Percentiles rank a stretch among this genome's conserved stretches.
phyloP scores from a whole-genome alignment of 2,888 invertebrate species.

The Eilema sororculum region DNA sequence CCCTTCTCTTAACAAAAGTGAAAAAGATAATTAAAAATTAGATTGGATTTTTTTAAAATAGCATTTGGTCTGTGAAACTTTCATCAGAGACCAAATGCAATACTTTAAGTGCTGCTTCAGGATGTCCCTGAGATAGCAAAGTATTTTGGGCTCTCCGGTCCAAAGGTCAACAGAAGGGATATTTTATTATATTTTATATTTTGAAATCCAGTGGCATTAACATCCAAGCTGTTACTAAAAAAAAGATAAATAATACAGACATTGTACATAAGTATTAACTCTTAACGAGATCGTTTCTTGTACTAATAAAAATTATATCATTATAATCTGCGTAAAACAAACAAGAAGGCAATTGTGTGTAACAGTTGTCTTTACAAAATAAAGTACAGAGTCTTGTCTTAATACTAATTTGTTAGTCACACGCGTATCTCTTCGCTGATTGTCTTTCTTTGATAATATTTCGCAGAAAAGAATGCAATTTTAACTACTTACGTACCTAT shows the following conservation, averaged over 20 bases:
- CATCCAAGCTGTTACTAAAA: constrained; percentile 63
- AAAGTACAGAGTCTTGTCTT: neutral
- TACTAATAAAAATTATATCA: no score
- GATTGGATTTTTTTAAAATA: no score
- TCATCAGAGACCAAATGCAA: no score
- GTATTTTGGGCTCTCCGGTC: constrained; percentile 18
- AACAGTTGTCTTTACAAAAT: neutral
- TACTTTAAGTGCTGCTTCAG: constrained; percentile 83
- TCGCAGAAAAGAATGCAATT: no score
- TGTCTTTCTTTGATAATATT: no score
- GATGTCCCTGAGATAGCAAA: constrained; percentile 83
- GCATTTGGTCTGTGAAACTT: no score
- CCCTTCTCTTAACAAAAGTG: no score
- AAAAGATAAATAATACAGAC: neutral
- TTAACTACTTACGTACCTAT: no score
- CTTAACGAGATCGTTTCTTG: no score
- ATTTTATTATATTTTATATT: constrained; percentile 16
- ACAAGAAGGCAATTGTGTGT: neutral
- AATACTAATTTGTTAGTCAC: neutral
- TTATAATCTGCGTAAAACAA: neutral
- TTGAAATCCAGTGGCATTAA: constrained; percentile 83
- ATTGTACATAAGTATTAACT: no score
- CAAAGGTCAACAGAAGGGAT: neutral
- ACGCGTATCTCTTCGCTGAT: neutral
- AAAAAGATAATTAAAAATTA: no score